Evolutionary conservation across 2,888 invertebrate species (phyloP), one percentile per base, ranked within the genome.

Genomic region (Dolomedes plantarius): DNA sequence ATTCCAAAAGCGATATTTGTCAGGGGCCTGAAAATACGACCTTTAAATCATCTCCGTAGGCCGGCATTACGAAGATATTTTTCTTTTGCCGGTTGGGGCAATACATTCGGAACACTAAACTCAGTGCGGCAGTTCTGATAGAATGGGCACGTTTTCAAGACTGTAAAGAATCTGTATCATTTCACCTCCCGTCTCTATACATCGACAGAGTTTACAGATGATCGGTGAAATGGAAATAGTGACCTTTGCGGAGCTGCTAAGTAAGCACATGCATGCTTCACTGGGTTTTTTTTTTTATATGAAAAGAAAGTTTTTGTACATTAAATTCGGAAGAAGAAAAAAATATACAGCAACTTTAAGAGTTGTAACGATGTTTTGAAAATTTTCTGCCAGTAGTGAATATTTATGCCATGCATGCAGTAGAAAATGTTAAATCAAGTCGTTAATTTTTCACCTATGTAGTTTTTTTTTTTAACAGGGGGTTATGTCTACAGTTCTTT

Each of bases 111-210:
- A 56, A 56, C 56, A 56, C 23, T 23, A 56, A 23, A 56, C 19
- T 56, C 3, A 23, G 23, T 23, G 23, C 23, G 13, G 19, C 56
- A 11, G 41, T 46, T 46, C 16, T 56, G 23, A 56, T 56, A 56
- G 56, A 56, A 56, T 56, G 56, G 56, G 56, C 56, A 56, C 23
- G 56, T 56, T 23, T 56, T 56, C 56, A 56, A 56, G 16, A 56
- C 3, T 56, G 36, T 23, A 6, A 23, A 23, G 23, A 23, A 56
- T 16, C 3, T 56, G 1, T 19, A 5, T 23, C 56, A 23, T 56
- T 23, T 23, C 23, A 1, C 23, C 16, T 23, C 23, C 16, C 56
- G 23, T 2, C 41, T 9, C 16, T n/a, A n/a, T n/a, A n/a, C 16
- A 5, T 23, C 5, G 11, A 5, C 23, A 23, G 19, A 16, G 1